Base-by-base conservation (phyloP, 2,888 invertebrate species). In the Drosophila pegasa region DNA sequence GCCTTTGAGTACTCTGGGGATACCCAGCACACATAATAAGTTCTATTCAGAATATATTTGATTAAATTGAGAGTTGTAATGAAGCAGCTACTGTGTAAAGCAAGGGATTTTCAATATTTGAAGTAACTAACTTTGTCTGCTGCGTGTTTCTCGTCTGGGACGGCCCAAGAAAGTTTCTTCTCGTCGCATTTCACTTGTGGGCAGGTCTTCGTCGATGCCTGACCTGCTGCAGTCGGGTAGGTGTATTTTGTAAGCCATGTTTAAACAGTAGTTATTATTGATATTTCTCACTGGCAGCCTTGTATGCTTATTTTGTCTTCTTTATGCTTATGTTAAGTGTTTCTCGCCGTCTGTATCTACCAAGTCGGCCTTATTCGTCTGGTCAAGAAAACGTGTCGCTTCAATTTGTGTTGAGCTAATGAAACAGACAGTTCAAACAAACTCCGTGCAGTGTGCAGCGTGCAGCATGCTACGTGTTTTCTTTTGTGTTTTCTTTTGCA, bases 401-500 rank as follows among this genome's bases (percentile, higher is more conserved):
- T 80, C 71, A 85, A 88, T 85, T 85, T 85, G 84, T 81, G 76
- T 87, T 84, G 67, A 76, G 77, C 88, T 88, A 88, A 85, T 85
- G 74, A 88, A 88, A 80, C 14, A 74, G 68, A 76, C 64, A 63
- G 52, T 54, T 48, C 50, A 60, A 71, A 59, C 75, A 62, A 27
- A 33, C 33, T 27, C 43, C 63, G 37, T 64, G 68, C 55, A 52
- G 51, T 52, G 45, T 50, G 45, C n/a, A n/a, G n/a, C 63, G 37
- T 64, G 68, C 55, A 52, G 51, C 55, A 41, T 50, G 45, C 47
- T 54, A 48, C 27, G 50, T 73, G 56, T 73, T 80, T 81, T 50
- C 35, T 64, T 70, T 70, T n/a, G n/a, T n/a, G n/a, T n/a, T n/a
- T n/a, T n/a, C n/a, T n/a, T n/a, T 43, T 73, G 67, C 41, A 73